Percentiles rank a stretch among this genome's conserved stretches.
Evolutionary conservation across 1,140 invertebrate species (phyloP).

Genomic region (Mercenaria mercenaria): DNA sequence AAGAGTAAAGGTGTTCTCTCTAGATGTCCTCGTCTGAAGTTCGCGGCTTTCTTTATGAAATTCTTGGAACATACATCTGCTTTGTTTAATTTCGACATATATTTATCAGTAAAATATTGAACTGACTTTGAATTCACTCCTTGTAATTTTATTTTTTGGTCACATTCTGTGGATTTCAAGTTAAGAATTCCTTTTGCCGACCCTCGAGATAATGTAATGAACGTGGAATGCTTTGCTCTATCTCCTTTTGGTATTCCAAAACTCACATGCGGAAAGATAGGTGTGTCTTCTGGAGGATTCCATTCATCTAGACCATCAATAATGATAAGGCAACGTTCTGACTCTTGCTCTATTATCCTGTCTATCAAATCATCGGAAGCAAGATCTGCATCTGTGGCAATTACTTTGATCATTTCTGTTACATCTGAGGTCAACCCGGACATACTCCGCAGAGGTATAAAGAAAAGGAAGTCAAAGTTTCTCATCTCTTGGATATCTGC

Average conservation of each 20-base stretch:
- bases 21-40: too few relatives aligned
- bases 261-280: background rate
- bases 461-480: background rate
- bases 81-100: too few relatives aligned
- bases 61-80: too few relatives aligned
- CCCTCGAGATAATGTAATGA: background rate
- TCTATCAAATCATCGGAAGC: background rate
- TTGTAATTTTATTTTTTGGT: background rate
- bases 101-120: too few relatives aligned
- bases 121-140: background rate
- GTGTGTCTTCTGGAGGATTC: background rate
- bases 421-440: background rate
- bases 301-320: background rate
- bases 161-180: background rate
- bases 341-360: background rate
- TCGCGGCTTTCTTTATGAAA: too few relatives aligned
- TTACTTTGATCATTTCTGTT: background rate
- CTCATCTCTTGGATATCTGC: background rate
- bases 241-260: background rate
- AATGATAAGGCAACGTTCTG: background rate
- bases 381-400: background rate
- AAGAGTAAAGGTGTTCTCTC: too few relatives aligned
- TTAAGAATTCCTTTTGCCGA: background rate
- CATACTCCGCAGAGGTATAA: background rate
- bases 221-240: background rate